Percentiles rank a stretch among this genome's conserved stretches.
Evolutionary conservation across 1,140 invertebrate species (phyloP).

Genomic region (Oedothorax gibbosus): DNA sequence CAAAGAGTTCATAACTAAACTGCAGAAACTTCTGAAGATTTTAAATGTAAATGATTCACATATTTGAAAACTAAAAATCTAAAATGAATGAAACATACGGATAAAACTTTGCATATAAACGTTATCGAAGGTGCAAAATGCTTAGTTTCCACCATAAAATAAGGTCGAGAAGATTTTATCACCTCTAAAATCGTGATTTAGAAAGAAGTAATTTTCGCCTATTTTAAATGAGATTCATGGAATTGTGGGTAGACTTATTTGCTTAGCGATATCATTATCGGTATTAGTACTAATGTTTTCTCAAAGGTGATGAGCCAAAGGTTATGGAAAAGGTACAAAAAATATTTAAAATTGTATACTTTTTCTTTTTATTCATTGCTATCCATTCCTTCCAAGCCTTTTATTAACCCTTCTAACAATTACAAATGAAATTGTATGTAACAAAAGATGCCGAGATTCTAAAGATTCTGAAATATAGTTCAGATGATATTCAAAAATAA

Average conservation of each 20-base stretch:
- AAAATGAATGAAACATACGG: not conserved
- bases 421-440: too few relatives aligned
- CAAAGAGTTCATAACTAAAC: too few relatives aligned
- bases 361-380: too few relatives aligned
- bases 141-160: slow-evolving; percentile 35
- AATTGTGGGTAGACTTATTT: slow-evolving; percentile 32
- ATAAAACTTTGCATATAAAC: slow-evolving; percentile 14
- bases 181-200: slow-evolving; percentile 41
- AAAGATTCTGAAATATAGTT: too few relatives aligned
- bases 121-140: slow-evolving; percentile 8
- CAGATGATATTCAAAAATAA: too few relatives aligned
- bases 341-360: slow-evolving; percentile 4
- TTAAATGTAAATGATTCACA: too few relatives aligned
- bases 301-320: slow-evolving; percentile 16
- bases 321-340: slow-evolving; percentile 37
- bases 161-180: slow-evolving; percentile 37
- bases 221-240: slow-evolving; percentile 45
- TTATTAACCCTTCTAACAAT: too few relatives aligned
- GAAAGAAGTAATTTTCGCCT: slow-evolving; percentile 49
- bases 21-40: too few relatives aligned
- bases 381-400: too few relatives aligned
- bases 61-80: too few relatives aligned
- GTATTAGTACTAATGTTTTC: slow-evolving; percentile 22
- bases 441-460: too few relatives aligned
- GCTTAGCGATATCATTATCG: slow-evolving; percentile 14